Conservation (phyloP, 2,888 invertebrate genomes). For the Drosophila antonietae region DNA sequence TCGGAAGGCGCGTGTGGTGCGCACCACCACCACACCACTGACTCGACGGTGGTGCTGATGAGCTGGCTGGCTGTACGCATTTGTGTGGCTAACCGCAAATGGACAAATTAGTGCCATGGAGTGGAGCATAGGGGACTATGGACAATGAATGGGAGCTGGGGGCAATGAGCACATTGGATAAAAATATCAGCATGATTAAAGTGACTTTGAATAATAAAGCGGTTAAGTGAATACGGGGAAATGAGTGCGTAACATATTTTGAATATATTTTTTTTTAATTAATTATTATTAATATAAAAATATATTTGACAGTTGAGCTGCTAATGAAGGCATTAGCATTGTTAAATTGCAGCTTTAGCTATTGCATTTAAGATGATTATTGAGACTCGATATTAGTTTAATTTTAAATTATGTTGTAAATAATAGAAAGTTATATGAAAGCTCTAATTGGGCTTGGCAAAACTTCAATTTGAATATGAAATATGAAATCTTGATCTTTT, state of each 20-base stretch:
- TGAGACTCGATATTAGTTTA: neutral
- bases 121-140: conserved; percentile 12
- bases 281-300: conserved; percentile 22
- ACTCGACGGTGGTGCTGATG: neutral
- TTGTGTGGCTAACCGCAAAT: conserved; percentile 32
- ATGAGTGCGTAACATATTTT: neutral
- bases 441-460: neutral
- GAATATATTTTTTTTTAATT: conserved; percentile 13
- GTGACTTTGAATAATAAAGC: conserved; percentile 77
- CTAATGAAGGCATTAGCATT: too few species aligned
- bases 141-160: conserved; percentile 17
- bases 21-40: conserved; percentile 2
- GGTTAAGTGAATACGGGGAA: conserved; percentile 36
- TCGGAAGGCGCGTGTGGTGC: conserved; percentile 59
- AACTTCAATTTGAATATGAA: too few species aligned
- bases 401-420: neutral
- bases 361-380: neutral
- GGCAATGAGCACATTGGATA: conserved; percentile 70
- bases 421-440: neutral
- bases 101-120: conserved; percentile 63
- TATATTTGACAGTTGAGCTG: conserved; percentile 1
- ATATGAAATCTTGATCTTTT: neutral
- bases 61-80: conserved; percentile 4
- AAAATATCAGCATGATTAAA: conserved; percentile 75
- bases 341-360: neutral